Evolutionary conservation across 2,113 vertebrate species (phyloP), one percentile per base, ranked within the genome.

Genomic region (Muntiacus reevesi): DNA sequence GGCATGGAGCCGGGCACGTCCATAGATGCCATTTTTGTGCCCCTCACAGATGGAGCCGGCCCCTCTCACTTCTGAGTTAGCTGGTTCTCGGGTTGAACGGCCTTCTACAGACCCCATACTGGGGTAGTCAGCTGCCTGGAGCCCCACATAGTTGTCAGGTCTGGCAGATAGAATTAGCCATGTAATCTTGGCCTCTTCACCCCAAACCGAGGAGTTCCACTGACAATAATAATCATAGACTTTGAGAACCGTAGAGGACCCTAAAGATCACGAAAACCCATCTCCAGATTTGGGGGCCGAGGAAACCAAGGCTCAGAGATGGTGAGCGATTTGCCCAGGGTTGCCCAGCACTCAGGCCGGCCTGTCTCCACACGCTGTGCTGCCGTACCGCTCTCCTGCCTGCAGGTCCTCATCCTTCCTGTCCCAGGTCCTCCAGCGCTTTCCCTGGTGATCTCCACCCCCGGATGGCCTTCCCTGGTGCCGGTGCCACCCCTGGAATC

Each of bases 21-120:
- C 5, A 7, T 7, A 19, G 6, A 5, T 15, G 15, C 52, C 28
- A 15, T 10, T n/a, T 8, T 45, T 74, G 2, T 4, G 16, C 0
- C 0, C 57, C 28, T 40, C 30, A 0, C 13, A 36, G 2, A 3
- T 2, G 12, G 50, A 28, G 17, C 17, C 0, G 0, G 36, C 36
- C 23, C 1, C 0, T 28, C 40, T 71, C 30, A 2, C 27, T 16
- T 36, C 86, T 59, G 52, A 0, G 50, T 23, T 7, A 6, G 2
- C 40, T 54, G 47, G 33, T 28, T 71, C 60, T 60, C 0, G 0
- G 76, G 71, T 23, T 40, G 11, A 14, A 4, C 0, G 0, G 12
- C 88, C 59, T 47, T 9, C 43, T 50, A 0, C 50, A 27, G 67
- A 54, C n/a, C 6, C 88, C 27, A 0, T 11, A 1, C 14, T 17